Base-by-base conservation (phyloP, 2,797 vertebrate genomes). In the Ptychadena robeensis region DNA sequence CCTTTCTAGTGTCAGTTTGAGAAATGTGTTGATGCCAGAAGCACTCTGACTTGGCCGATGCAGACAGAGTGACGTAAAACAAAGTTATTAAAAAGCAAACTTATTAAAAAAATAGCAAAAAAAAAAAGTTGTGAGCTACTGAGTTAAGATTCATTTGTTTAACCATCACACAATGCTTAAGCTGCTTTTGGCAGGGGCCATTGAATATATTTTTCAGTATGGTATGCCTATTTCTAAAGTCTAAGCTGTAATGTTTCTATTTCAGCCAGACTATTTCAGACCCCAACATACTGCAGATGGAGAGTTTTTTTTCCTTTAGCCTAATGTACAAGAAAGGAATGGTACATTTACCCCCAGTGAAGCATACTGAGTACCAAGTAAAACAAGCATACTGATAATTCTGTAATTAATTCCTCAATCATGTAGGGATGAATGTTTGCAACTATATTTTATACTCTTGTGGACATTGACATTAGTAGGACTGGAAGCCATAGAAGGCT, bases 1-100 rank as follows among this genome's bases (percentile, higher is more conserved):
- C 22, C 53, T 15, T 40, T 14, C 12, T 63, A 61, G 9, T 61
- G 72, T 74, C 53, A 74, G 18, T 57, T 37, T 74, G 11, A 74
- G n/a, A 61, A 35, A 61, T 37, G 57, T 73, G 59, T 73, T 27
- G 15, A 12, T 74, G 57, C 72, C 72, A 37, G 72, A 63, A 74
- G 72, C 53, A 25, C 22, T 34, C n/a, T 38, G 34, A 61, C 59
- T 61, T 69, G 35, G 35, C 34, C n/a, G 1, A 15, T 4, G 2
- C n/a, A 11, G 31, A 27, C 48, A 14, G 22, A 35, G 3, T 73
- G 71, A 73, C n/a, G n/a, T 59, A n/a, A 59, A 73, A 73, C 44
- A 9, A 12, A 73, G n/a, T 35, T 25, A 27, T 35, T 37, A 25
- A 5, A 6, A 59, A 14, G 25, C 22, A 11, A 6, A n/a, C n/a